These are phyloP conservation scores for Sprattus sprattus DNA, from an alignment of 2,113 vertebrate genomes.

Conservation along the genomic window DNA sequence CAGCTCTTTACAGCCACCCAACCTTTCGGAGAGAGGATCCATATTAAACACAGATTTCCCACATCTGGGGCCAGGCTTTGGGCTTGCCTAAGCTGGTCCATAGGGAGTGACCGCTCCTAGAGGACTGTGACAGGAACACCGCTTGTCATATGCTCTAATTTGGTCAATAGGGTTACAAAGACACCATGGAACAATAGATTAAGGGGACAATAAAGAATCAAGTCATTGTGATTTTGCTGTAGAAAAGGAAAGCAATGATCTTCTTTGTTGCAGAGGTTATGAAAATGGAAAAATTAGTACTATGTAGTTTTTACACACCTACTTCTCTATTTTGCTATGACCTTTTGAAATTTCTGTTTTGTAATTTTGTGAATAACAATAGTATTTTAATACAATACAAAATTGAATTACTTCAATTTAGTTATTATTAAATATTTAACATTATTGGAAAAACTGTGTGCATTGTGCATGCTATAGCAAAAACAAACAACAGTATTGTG, in stretches of 20 bases:
- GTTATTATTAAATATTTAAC: background rate
- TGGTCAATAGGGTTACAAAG: slow-evolving; percentile 55
- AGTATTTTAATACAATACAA: background rate
- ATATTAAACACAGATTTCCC: slow-evolving; percentile 43
- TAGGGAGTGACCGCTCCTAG: slow-evolving; percentile 44
- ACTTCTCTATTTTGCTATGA: background rate
- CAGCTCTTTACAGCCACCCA: background rate
- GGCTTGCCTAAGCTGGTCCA: slow-evolving; percentile 41
- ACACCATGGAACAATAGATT: slow-evolving; percentile 47
- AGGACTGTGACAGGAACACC: slow-evolving; percentile 50
- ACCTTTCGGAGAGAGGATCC: background rate
- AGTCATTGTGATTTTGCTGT: background rate
- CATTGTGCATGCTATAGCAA: background rate
- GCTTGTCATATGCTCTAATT: slow-evolving; percentile 55
- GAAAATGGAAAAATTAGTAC: background rate
- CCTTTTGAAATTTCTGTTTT: background rate
- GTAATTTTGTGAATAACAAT: background rate
- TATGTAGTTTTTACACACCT: background rate
- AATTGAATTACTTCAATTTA: background rate
- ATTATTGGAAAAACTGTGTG: background rate
- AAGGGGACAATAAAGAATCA: slow-evolving; percentile 32
- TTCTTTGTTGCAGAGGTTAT: background rate
- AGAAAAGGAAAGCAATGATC: background rate
- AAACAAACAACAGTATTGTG: background rate
- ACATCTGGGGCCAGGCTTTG: slow-evolving; percentile 47